Conservation (phyloP, 2,888 invertebrate species). For the Listrodromus nycthemerus region DNA sequence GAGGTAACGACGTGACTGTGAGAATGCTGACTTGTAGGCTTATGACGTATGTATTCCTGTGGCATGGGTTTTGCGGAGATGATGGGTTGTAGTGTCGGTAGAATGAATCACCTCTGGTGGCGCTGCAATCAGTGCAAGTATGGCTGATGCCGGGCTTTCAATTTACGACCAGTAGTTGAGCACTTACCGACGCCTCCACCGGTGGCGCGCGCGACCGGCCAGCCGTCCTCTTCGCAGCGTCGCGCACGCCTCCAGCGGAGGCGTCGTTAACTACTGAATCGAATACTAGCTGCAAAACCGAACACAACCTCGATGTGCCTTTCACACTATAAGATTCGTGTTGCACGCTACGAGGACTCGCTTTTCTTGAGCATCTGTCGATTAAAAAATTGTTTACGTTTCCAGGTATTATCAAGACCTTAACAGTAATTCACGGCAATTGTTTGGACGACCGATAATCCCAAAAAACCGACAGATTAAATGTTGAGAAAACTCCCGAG, state of each 20-base stretch:
- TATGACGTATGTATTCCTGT: constrained; percentile 6
- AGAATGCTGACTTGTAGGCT: constrained; percentile 19
- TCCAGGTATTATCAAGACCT: too few relatives aligned
- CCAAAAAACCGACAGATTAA: constrained; percentile 9
- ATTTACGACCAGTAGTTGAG: not conserved
- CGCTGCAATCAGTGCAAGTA: not conserved
- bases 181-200: not conserved
- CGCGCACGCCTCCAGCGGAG: too few relatives aligned
- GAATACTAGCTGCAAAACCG: too few relatives aligned
- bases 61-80: not conserved
- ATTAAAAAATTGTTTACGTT: too few relatives aligned
- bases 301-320: too few relatives aligned
- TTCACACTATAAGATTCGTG: too few relatives aligned
- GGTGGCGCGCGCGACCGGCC: too few relatives aligned
- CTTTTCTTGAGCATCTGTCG: too few relatives aligned
- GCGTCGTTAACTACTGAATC: too few relatives aligned
- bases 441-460: not conserved
- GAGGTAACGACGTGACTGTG: constrained; percentile 18
- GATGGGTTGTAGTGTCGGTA: not conserved
- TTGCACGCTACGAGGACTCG: too few relatives aligned
- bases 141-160: not conserved
- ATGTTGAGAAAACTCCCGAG: constrained; percentile 20
- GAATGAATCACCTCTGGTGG: not conserved
- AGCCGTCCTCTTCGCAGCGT: too few relatives aligned
- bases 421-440: too few relatives aligned